Evolutionary conservation across 1,140 invertebrate genomes (phyloP).

Genomic region (Eumaeus atala): DNA sequence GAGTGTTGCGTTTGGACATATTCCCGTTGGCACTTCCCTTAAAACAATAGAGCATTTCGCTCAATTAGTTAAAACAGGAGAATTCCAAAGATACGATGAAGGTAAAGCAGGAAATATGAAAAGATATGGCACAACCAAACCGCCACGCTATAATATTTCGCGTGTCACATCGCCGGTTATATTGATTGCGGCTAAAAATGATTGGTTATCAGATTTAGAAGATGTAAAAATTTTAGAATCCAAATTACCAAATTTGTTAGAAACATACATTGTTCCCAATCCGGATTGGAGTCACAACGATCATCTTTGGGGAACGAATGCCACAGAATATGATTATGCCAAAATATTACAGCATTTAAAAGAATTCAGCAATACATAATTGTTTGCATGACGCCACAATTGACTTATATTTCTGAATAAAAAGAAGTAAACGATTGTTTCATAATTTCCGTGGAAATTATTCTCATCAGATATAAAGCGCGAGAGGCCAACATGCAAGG

Average conservation of each 20-base stretch:
- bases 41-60: constrained; percentile 51
- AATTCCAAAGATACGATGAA: constrained; percentile 71
- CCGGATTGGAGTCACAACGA: constrained; percentile 58
- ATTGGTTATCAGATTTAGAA: constrained; percentile 74
- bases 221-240: constrained; percentile 74
- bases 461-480: no score
- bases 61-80: constrained; percentile 51
- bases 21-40: constrained; percentile 38
- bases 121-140: constrained; percentile 68
- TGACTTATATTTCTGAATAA: no score
- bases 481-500: no score
- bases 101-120: constrained; percentile 69
- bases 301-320: constrained; percentile 41
- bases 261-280: constrained; percentile 48
- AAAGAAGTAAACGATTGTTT: no score
- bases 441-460: no score
- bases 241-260: constrained; percentile 68
- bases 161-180: constrained; percentile 76
- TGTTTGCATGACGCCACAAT: no score
- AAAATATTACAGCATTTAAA: constrained; percentile 49
- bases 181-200: constrained; percentile 76
- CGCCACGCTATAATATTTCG: constrained; percentile 75
- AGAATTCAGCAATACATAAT: constrained; percentile 23
- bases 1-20: constrained; percentile 38
- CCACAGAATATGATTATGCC: constrained; percentile 35